Evolutionary conservation across 1,140 invertebrate species (phyloP).

Genomic region (Bombus picipes): DNA sequence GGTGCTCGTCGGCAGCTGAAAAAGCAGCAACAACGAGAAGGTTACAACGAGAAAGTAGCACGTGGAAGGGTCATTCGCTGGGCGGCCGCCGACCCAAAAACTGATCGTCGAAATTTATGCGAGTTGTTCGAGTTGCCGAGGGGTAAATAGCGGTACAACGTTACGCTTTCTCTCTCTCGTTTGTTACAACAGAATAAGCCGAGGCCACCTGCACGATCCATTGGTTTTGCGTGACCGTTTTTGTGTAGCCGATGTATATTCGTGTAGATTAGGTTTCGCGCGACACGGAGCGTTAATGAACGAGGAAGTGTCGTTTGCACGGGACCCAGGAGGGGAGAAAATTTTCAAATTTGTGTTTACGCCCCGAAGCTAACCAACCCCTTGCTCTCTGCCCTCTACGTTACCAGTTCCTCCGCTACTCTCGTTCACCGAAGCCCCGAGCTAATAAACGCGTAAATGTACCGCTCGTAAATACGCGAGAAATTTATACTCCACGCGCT

Average conservation of each 20-base stretch:
- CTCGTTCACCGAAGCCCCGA: neutral
- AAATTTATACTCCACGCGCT: slow-evolving; percentile 49
- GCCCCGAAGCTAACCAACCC: slow-evolving; percentile 41
- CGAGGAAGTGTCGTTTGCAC: slow-evolving; percentile 73
- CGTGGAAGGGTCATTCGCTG: slow-evolving; percentile 14
- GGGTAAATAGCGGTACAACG: slow-evolving; percentile 58
- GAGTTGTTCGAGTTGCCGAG: slow-evolving; percentile 68
- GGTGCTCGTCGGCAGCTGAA: neutral
- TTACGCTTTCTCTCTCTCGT: neutral
- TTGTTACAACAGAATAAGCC: neutral
- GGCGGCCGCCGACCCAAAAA: slow-evolving; percentile 57
- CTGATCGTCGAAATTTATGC: slow-evolving; percentile 73
- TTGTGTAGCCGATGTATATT: slow-evolving; percentile 32
- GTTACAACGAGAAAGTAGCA: neutral
- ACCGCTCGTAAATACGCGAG: slow-evolving; percentile 45
- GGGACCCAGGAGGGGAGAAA: slow-evolving; percentile 53
- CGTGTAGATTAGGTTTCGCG: slow-evolving; percentile 69
- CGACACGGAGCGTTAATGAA: slow-evolving; percentile 76
- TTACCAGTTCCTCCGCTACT: slow-evolving; percentile 1
- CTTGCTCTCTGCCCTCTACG: slow-evolving; percentile 10
- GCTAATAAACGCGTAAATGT: slow-evolving; percentile 62
- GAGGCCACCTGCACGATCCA: slow-evolving; percentile 47
- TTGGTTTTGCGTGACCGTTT: slow-evolving; percentile 45
- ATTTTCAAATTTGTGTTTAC: slow-evolving; percentile 71
- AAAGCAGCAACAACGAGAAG: slow-evolving; percentile 17